These are phyloP conservation scores for Molothrus ater DNA, from an alignment of 2,797 vertebrate genomes.

Conservation along the genomic window DNA sequence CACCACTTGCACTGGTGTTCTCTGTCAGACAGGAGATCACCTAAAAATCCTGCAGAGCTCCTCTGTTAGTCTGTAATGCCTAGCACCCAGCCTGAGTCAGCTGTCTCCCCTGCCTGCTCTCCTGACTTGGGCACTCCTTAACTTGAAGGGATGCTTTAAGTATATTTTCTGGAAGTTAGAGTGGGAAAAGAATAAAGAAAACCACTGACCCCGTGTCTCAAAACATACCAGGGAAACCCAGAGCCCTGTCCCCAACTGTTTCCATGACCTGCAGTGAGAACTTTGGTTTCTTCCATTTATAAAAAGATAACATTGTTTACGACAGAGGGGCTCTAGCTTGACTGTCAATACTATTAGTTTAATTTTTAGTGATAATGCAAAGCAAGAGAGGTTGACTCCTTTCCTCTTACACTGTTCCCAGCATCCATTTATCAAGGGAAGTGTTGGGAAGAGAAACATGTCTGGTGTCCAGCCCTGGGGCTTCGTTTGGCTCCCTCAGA, in stretches of 20 bases:
- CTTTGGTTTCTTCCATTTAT: background rate
- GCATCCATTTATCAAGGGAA: background rate
- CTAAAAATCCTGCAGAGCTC: background rate
- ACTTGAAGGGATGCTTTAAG: background rate
- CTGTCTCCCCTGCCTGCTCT: background rate
- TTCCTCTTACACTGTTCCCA: background rate
- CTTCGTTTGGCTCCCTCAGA: background rate
- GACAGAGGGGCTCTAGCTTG: background rate
- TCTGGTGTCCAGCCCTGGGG: background rate
- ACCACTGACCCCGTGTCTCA: background rate
- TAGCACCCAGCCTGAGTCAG: background rate
- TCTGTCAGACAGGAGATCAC: background rate
- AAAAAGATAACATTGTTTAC: background rate
- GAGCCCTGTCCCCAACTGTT: background rate
- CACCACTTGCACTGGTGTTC: background rate
- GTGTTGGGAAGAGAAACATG: background rate
- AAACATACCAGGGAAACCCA: background rate
- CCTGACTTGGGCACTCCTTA: background rate
- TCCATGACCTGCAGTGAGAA: background rate
- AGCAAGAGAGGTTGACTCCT: background rate
- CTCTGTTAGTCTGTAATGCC: background rate
- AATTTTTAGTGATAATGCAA: background rate
- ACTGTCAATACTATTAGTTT: background rate
- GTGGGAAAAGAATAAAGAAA: background rate
- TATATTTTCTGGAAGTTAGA: background rate